These are phyloP conservation scores for Acrocyrtus sp. DNA, from an alignment of 2,888 invertebrate species.

Conservation along the genomic window DNA sequence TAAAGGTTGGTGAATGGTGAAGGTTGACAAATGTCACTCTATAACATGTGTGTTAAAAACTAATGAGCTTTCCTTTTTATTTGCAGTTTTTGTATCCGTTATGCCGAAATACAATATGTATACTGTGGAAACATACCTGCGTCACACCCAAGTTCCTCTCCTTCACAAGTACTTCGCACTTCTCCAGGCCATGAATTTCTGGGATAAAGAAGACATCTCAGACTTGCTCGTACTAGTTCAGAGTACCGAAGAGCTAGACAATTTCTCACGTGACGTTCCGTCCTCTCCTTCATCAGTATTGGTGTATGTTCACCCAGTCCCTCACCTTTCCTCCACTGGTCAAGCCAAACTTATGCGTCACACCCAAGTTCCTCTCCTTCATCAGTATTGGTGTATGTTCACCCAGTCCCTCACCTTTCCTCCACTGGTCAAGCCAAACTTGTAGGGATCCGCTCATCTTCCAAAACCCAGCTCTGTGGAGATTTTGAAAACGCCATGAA, in stretches of 20 bases:
- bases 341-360: too few relatives aligned
- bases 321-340: slow-evolving; percentile 21
- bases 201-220: slow-evolving; percentile 60
- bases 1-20: slow-evolving; percentile 58
- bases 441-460: slow-evolving; percentile 23
- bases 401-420: slow-evolving; percentile 40
- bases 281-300: slow-evolving; percentile 47
- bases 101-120: slow-evolving; percentile 58
- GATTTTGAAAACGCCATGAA: slow-evolving; percentile 62
- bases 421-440: slow-evolving; percentile 12
- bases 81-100: slow-evolving; percentile 59
- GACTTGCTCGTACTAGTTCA: slow-evolving; percentile 58
- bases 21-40: background rate
- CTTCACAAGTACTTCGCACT: slow-evolving; percentile 61
- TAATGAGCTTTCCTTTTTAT: background rate
- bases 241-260: slow-evolving; percentile 26
- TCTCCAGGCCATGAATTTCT: slow-evolving; percentile 59
- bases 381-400: slow-evolving; percentile 59
- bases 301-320: slow-evolving; percentile 57
- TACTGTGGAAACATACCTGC: slow-evolving; percentile 54
- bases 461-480: slow-evolving; percentile 30
- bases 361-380: slow-evolving; percentile 22
- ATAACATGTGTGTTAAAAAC: background rate
- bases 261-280: too few relatives aligned
- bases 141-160: slow-evolving; percentile 42